Percentiles rank a stretch among this genome's conserved stretches.
Conservation (phyloP, 64 coral and sea anemone species). For the Exaiptasia diaphana region DNA sequence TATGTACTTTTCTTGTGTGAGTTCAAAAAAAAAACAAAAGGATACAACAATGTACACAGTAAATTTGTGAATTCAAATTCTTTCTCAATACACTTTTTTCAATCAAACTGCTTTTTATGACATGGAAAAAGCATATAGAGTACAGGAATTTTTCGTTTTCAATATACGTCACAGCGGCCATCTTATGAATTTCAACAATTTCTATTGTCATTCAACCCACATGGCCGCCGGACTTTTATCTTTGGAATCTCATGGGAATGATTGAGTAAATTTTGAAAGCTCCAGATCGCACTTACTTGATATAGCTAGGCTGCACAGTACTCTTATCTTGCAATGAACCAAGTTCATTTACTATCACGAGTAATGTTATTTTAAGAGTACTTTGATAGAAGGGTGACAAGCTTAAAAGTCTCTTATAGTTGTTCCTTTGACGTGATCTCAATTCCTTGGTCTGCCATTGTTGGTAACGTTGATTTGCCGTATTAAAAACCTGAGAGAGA, state of each 20-base stretch:
- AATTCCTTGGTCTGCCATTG: constrained; percentile 62
- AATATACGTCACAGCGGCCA: too few species aligned
- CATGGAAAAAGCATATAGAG: neutral
- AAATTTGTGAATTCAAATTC: neutral
- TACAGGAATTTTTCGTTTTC: too few species aligned
- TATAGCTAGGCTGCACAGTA: neutral
- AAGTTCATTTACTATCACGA: constrained; percentile 47
- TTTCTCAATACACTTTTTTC: neutral
- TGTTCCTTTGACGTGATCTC: constrained; percentile 64
- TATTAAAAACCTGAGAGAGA: constrained; percentile 43
- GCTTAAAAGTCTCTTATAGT: constrained; percentile 68
- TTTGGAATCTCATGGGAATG: neutral
- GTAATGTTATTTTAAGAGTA: constrained; percentile 25
- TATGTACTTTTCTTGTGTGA: too few species aligned
- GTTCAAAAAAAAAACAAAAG: too few species aligned
- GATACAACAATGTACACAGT: too few species aligned
- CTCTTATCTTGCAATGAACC: neutral
- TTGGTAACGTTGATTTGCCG: constrained; percentile 19
- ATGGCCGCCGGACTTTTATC: neutral
- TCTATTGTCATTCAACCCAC: too few species aligned
- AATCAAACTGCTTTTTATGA: neutral
- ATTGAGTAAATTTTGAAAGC: neutral
- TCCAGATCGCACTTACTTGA: constrained; percentile 33
- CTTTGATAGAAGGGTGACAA: constrained; percentile 41
- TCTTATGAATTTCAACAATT: neutral